A percentile compares a stretch with the other conserved stretches of the same genome.
Conservation (phyloP, 2,888 invertebrate genomes). For the Latrodectus elegans region DNA sequence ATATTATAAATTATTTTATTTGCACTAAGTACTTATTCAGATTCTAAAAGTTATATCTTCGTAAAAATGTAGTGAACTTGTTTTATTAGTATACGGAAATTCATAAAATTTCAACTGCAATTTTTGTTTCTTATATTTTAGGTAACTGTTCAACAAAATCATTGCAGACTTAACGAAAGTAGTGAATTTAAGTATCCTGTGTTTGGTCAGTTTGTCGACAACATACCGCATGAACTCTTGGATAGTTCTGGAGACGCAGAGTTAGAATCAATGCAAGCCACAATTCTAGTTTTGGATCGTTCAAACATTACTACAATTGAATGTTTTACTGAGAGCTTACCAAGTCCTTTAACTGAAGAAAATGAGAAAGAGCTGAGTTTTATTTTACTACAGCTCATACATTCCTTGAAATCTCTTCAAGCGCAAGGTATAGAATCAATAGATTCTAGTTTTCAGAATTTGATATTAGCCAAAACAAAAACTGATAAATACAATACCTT, state of each 20-base stretch:
- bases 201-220: constrained; percentile 54
- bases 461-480: constrained; percentile 78
- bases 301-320: constrained; percentile 60
- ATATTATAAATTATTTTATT: too few species aligned
- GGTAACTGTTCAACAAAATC: constrained; percentile 56
- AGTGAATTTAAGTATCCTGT: constrained; percentile 57
- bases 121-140: background rate
- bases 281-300: constrained; percentile 47
- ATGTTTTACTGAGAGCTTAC: constrained; percentile 54
- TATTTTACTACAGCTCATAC: constrained; percentile 86
- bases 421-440: constrained; percentile 88
- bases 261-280: constrained; percentile 53
- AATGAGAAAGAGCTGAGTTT: constrained; percentile 81
- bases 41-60: too few species aligned
- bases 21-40: too few species aligned
- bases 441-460: constrained; percentile 82
- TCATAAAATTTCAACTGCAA: too few species aligned
- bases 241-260: constrained; percentile 33
- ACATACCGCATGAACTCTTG: constrained; percentile 46
- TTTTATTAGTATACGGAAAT: too few species aligned
- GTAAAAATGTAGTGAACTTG: too few species aligned
- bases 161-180: constrained; percentile 36
- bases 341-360: constrained; percentile 36
- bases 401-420: constrained; percentile 87
- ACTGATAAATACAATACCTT: constrained; percentile 48